phyloP scores from a whole-genome alignment of 2,888 invertebrate species.

The Teleiodes luculella region DNA sequence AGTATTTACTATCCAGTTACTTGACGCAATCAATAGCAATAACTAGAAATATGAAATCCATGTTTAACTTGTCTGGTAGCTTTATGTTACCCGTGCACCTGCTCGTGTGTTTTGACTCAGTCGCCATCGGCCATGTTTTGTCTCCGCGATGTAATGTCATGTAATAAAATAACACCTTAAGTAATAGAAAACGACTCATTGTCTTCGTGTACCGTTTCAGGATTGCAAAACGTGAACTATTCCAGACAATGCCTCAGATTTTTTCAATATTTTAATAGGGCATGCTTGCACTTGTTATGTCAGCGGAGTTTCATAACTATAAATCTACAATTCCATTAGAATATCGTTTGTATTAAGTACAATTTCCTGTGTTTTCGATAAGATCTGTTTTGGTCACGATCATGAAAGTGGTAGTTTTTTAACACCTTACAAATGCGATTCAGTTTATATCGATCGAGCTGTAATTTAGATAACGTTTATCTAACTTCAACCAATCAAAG shows the following conservation, averaged over 20 bases:
- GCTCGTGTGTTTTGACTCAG: constrained; percentile 39
- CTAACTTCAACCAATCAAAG: constrained; percentile 6
- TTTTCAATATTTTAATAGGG: constrained; percentile 1
- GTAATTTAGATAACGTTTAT: constrained; percentile 6
- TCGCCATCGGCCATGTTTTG: constrained; percentile 30
- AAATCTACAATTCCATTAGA: background rate
- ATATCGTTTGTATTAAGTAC: background rate
- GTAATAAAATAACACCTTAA: constrained; percentile 5
- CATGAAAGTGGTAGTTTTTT: constrained; percentile 2
- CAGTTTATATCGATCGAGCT: constrained; percentile 1
- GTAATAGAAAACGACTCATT: constrained; percentile 5
- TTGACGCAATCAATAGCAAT: too few relatives aligned
- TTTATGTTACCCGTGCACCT: background rate
- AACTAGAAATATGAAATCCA: background rate
- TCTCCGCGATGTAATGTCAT: constrained; percentile 25
- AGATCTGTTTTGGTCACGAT: constrained; percentile 1
- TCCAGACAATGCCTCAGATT: background rate
- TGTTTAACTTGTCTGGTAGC: background rate
- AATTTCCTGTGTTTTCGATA: constrained; percentile 2
- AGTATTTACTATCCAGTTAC: too few relatives aligned
- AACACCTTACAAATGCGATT: constrained; percentile 5
- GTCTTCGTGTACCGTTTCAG: background rate
- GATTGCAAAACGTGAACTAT: background rate
- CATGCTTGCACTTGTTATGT: background rate
- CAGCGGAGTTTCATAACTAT: background rate